Evolutionary conservation across 2,797 vertebrate genomes (phyloP), one percentile per base, ranked within the genome.

Genomic region (Lycodopsis pacificus): DNA sequence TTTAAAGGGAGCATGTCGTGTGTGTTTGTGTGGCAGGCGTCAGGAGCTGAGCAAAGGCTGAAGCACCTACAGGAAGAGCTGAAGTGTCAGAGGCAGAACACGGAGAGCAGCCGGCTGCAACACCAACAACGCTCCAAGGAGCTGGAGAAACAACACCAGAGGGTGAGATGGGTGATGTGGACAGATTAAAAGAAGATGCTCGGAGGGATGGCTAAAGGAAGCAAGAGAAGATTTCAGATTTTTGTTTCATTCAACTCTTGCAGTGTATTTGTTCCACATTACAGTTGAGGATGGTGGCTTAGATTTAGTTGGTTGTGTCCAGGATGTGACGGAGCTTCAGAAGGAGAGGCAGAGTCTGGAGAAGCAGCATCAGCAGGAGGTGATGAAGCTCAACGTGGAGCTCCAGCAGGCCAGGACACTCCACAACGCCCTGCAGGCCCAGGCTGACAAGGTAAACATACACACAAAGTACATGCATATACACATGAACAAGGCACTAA

Each of bases 11-110:
- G 14, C 40, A 19, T 42, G 49, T 64, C 59, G n/a, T 11, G 7
- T 68, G 57, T 86, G 20, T 77, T 22, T 86, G 27, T 71, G 17
- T 82, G 34, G 11, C 25, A 96, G 96, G 89, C 77, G n/a, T 91
- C 89, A 40, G 66, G 77, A 73, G 89, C 88, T 25, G 95, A 96
- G 80, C 93, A 93, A 73, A 92, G 83, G 77, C 72, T 93, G 62
- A 96, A 94, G 82, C 95, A 96, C 69, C 80, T 96, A 7, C 95
- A 95, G 63, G 96, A 96, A 71, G 96, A 96, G 86, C 92, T 96
- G 56, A 94, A 91, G 69, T 95, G 95, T 85, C 95, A 95, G 76
- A 93, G 95, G 30, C 95, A 96, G 87, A 96, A 96, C 56, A 79
- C 94, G 13, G 95, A 95, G 71, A 95, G 92, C 81, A 94, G 87